Percentiles rank a stretch among this genome's conserved stretches.
These are phyloP conservation scores for Pungitius pungitius DNA, from an alignment of 2,113 vertebrate species.

Conservation along the genomic window DNA sequence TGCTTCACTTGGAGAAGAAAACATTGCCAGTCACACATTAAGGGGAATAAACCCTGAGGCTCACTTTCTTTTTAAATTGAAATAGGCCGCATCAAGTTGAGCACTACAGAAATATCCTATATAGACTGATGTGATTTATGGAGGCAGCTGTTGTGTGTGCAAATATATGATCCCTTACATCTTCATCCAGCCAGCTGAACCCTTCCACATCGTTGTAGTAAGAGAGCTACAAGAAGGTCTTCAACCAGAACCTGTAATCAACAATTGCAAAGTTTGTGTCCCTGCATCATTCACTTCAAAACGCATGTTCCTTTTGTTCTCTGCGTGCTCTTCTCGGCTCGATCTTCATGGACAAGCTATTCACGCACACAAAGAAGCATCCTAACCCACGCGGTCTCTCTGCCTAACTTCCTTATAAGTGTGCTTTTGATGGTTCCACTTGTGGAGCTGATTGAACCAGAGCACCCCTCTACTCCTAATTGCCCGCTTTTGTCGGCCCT, in stretches of 20 bases:
- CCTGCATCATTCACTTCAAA: background rate
- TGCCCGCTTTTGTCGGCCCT: constrained; percentile 74
- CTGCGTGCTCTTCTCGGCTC: background rate
- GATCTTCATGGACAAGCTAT: background rate
- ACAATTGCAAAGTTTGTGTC: background rate
- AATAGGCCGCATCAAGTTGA: constrained; percentile 18
- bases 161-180: background rate
- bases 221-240: background rate
- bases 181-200: background rate
- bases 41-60: constrained; percentile 38
- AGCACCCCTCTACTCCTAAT: constrained; percentile 75
- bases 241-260: background rate
- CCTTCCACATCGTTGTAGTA: background rate
- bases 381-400: constrained; percentile 32
- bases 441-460: constrained; percentile 69
- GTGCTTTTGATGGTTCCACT: constrained; percentile 71
- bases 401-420: constrained; percentile 61
- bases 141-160: background rate
- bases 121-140: constrained; percentile 11
- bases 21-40: constrained; percentile 28
- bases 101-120: background rate
- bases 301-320: background rate
- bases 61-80: constrained; percentile 37
- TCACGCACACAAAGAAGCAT: constrained; percentile 3
- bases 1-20: constrained; percentile 22